Evolutionary conservation across 2,888 invertebrate species (phyloP), one percentile per base, ranked within the genome.

Genomic region (Diachrysia chrysitis): DNA sequence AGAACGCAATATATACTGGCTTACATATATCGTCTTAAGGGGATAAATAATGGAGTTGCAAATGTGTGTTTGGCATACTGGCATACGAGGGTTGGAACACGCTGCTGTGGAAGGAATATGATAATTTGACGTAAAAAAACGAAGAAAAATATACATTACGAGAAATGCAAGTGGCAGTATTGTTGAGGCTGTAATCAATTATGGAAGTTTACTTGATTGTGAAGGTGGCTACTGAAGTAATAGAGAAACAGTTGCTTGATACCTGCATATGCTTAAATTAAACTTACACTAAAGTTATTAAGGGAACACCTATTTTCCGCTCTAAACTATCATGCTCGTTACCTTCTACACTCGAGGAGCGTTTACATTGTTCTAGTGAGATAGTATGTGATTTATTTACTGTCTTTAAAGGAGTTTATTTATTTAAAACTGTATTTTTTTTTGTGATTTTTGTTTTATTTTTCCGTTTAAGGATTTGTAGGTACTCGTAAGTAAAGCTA

Each of bases 31-130:
- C 88, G 86, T 88, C 89, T 90, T 89, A 90, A 87, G 87, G 87
- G 88, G 89, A 90, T 93, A 90, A 91, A 90, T 91, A 91, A 92
- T 89, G 87, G 89, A 85, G 86, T 85, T 87, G 87, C 86, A 87
- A 88, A 90, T 89, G 86, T 92, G 87, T 87, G 86, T 83, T 87
- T 81, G 82, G 86, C 87, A 81, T 86, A 82, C 85, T 81, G 82
- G 86, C 87, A 81, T 86, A 82, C 85, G 85, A 85, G 85, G 83
- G 83, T 80, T 85, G 82, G 82, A 79, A 82, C 81, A 84, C 76
- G 80, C 81, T 81, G 80, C 82, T 82, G 75, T 79, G 78, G 83
- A 85, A 75, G 76, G 78, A 82, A 83, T 80, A 88, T 86, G 85
- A 86, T 89, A 89, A 88, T 89, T 86, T 89, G 86, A 85, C 84